Evolutionary conservation across 92 coral and sea anemone genomes (phyloP).

Genomic region (Metridium senile): DNA sequence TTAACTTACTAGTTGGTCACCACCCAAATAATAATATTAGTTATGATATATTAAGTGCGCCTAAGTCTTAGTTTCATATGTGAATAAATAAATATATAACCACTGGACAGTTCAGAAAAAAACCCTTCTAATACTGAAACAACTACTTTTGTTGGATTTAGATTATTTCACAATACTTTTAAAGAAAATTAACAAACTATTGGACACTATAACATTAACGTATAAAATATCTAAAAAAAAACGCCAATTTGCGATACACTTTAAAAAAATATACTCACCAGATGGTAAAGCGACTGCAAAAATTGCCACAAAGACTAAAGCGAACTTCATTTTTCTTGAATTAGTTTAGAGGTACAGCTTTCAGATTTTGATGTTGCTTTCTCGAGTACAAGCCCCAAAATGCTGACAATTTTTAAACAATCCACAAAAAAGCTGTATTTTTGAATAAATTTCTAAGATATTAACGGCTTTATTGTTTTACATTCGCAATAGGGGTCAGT

Average conservation of each 20-base stretch:
- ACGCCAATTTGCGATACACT: neutral
- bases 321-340: neutral
- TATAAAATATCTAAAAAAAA: neutral
- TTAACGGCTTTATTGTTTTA: neutral
- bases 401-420: neutral
- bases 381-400: neutral
- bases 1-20: no score
- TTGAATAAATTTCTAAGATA: neutral
- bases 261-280: neutral
- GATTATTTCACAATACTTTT: neutral
- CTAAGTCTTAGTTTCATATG: no score
- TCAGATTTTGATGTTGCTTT: neutral
- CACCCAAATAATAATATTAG: no score
- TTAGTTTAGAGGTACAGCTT: no score
- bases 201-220: neutral
- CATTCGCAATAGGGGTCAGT: no score
- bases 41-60: no score
- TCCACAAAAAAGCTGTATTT: neutral
- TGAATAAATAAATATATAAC: no score
- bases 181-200: neutral
- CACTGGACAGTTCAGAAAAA: no score
- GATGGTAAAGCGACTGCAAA: constrained; percentile 5
- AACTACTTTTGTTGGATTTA: no score
- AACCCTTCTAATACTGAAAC: no score
- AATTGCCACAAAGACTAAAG: neutral